Evolutionary conservation across 1,140 invertebrate genomes (phyloP), one percentile per base, ranked within the genome.

Genomic region (Andricus grossulariae): DNA sequence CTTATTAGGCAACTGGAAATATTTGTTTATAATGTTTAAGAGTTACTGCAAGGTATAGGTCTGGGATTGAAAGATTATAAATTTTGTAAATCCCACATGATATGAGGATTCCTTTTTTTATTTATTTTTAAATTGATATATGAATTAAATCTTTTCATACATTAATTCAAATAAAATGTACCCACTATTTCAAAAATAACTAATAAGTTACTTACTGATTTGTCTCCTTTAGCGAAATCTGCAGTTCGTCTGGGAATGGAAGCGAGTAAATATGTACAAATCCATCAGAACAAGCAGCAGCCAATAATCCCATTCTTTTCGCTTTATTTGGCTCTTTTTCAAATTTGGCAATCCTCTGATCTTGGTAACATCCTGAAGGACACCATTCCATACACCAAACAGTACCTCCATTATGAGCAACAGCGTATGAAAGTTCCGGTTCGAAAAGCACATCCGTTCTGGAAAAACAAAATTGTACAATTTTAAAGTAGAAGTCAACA

Each of bases 321-420:
- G 88, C 71, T 54, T 79, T 76, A 72, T 78, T 73, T 16, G 81
- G 50, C 7, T 72, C 75, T 75, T 78, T 54, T 50, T 86, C 72
- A 77, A 88, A 89, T 73, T 88, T 85, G 19, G 71, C 77, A 7
- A 89, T 74, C 45, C 72, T 72, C 74, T 82, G 54, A 72, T 90
- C 83, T 72, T 94, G 91, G 77, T 93, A 93, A 80, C 93, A 93
- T 21, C 95, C 95, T 1, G 94, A 95, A 15, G 95, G 95, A 90
- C 96, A 96, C 95, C 95, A 96, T 83, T 93, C 93, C 86, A 96
- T 89, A 50, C 92, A 91, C 94, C 94, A 95, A 15, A 95, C 88
- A 11, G 92, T 92, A n/a, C 95, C 95, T 81, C 90, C 92, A 19
- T 94, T 90, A 83, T 95, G 94, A 45, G 92, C 92, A 71, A 96